Percentiles rank a stretch among this genome's conserved stretches.
Evolutionary conservation across 2,797 vertebrate genomes (phyloP).

Genomic region (Dipus sagitta): DNA sequence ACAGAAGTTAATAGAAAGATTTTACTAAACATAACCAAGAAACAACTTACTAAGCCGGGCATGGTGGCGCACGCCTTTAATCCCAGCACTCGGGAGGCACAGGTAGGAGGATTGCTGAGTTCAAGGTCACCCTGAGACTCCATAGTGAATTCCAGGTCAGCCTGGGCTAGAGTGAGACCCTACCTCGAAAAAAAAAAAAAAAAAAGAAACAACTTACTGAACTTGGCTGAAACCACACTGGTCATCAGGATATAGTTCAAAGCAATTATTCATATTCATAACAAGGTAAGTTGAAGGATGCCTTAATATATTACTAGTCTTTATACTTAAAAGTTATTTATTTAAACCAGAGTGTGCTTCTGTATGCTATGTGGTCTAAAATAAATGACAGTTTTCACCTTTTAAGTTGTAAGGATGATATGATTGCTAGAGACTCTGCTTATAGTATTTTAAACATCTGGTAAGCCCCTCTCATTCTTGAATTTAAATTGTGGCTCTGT

Average conservation of each 20-base stretch:
- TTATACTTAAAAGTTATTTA: slow-evolving; percentile 9
- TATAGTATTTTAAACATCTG: background rate
- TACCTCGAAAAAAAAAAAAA: no score
- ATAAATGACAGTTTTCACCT: background rate
- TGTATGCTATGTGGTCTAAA: background rate
- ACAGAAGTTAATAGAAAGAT: slow-evolving; percentile 95
- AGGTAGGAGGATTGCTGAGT: no score
- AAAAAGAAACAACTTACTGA: slow-evolving; percentile 95
- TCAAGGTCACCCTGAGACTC: no score
- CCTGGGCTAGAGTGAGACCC: no score
- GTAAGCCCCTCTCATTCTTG: background rate
- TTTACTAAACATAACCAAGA: slow-evolving; percentile 94
- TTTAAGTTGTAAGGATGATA: slow-evolving; percentile 6
- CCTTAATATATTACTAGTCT: background rate
- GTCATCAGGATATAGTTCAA: slow-evolving; percentile 95
- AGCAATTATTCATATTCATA: slow-evolving; percentile 94
- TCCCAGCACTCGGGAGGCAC: no score
- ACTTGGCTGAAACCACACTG: slow-evolving; percentile 93
- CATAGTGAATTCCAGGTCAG: no score
- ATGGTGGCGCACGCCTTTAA: no score
- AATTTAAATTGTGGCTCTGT: slow-evolving; percentile 20
- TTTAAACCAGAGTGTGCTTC: background rate
- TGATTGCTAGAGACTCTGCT: slow-evolving; percentile 5
- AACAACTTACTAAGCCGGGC: slow-evolving; percentile 95
- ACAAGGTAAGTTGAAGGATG: slow-evolving; percentile 89